Evolutionary conservation across 2,113 vertebrate species (phyloP).

Genomic region (Trogon melanurus): DNA sequence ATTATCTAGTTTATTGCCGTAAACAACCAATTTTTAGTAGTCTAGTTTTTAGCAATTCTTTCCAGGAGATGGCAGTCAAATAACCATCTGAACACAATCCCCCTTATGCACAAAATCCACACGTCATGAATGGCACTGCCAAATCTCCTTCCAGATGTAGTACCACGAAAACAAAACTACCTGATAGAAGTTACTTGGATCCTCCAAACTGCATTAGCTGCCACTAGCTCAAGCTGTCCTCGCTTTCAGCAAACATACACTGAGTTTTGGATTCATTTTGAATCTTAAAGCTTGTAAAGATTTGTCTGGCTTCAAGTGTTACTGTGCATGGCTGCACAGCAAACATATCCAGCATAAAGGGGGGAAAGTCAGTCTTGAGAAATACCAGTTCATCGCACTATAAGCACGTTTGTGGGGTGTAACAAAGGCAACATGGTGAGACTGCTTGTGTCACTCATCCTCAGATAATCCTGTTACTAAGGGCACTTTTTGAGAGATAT

Average conservation of each 20-base stretch:
- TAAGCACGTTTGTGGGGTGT: fast-evolving
- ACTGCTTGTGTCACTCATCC: neutral
- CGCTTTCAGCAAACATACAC: neutral
- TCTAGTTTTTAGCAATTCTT: neutral
- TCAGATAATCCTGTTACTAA: neutral
- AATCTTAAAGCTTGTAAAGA: neutral
- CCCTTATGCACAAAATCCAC: neutral
- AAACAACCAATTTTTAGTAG: neutral
- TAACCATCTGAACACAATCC: neutral
- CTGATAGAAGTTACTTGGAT: neutral
- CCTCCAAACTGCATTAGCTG: neutral
- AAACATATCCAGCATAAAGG: neutral
- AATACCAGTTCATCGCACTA: neutral
- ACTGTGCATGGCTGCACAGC: neutral
- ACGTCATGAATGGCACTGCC: neutral
- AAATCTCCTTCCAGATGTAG: neutral
- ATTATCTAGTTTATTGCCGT: neutral
- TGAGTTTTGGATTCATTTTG: neutral
- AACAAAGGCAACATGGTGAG: neutral
- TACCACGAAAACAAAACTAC: neutral
- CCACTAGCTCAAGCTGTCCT: neutral
- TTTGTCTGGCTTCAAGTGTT: neutral
- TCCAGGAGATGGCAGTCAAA: neutral
- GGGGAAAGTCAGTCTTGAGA: neutral
- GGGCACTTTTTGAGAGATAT: neutral